Base-by-base conservation (phyloP, 2,888 invertebrate species). In the Athalia cordata region DNA sequence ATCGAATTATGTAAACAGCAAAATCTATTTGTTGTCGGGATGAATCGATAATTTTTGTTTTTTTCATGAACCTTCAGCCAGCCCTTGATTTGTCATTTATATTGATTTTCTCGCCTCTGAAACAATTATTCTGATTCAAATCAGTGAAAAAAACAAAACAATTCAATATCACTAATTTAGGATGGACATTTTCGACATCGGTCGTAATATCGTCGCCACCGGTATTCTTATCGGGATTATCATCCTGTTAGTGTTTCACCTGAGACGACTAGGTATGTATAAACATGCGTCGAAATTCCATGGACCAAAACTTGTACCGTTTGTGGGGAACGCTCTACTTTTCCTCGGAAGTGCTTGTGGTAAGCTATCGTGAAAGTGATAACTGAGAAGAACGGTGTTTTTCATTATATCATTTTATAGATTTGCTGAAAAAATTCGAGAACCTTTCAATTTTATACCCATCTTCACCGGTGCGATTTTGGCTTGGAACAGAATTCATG, bases 301-400 rank as follows among this genome's bases (percentile, higher is more conserved):
- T 0, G 86, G 86, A 3, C 86, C 86, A 5, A 59, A 49, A 9
- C 49, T 78, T 1, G 67, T 82, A 43, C 86, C 85, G 15, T 49
- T 85, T 47, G 68, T 86, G 29, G 86, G 86, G 6, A 85, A 81
- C 67, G 83, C 84, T 47, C 83, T 83, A 72, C 77, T 72, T 52
- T 86, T 85, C 77, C 65, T 83, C 0, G 86, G 85, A 45, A 81
- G 77, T 55, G 82, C 83, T 3, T 79, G 79, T 75, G 83, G 85
- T 85, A 72, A 79, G 77, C 77, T 52, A 9, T 47, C 55, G 9
- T 8, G 55, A n/a, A 43, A 29, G 29, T 65, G 45, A 65, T 77
- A 43, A 9, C 4, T 50, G 55, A 4, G 8, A 55, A 55, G n/a
- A 55, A 8, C 64, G 29, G 29, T 9, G 43, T 43, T 64, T 43